Base-by-base conservation (phyloP, 2,113 vertebrate genomes). In the Phalacrocorax brasilianus region DNA sequence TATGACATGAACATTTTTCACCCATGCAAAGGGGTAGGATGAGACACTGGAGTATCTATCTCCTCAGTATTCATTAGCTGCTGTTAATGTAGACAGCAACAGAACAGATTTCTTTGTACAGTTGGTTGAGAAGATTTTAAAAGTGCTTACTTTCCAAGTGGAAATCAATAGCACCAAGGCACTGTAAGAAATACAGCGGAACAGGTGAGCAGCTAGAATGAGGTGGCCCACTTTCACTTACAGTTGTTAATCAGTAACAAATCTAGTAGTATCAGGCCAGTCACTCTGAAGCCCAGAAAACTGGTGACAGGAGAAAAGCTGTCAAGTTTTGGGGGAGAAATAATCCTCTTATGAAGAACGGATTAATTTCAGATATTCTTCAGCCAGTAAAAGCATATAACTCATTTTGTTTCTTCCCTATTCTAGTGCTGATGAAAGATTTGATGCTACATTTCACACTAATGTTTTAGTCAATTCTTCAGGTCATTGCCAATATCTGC, bases 401-500 rank as follows among this genome's bases (percentile, higher is more conserved):
- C 62, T 18, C 32, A 59, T 82, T 81, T 76, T 91, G 38, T 44
- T 95, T 89, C 62, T 75, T 70, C 61, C 52, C 86, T 45, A 45
- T 96, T 97, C 91, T 97, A 99, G 99, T 96, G 99, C 99, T 32
- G 99, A 99, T 73, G 99, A 99, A 96, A 97, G 98, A 47, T 99
- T 99, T 85, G 99, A 99, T 93, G 99, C 99, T 68, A 99, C 99
- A 3, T 99, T 99, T 97, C 99, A 99, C 91, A 99, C 99, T 94
- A 99, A 99, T 7, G 98, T 99, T 92, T 65, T 99, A 95, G 99
- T 99, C 94, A 98, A 98, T 88, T 98, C 98, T 56, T 98, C 98
- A 2, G 99, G 99, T 35, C 81, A 97, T 17, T 99, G 99, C 89
- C 97, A 98, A 24, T 99, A 99, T 93, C 80, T 99, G 40, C 99